Evolutionary conservation across 2,797 vertebrate genomes (phyloP).

Genomic region (Tapirus indicus): DNA sequence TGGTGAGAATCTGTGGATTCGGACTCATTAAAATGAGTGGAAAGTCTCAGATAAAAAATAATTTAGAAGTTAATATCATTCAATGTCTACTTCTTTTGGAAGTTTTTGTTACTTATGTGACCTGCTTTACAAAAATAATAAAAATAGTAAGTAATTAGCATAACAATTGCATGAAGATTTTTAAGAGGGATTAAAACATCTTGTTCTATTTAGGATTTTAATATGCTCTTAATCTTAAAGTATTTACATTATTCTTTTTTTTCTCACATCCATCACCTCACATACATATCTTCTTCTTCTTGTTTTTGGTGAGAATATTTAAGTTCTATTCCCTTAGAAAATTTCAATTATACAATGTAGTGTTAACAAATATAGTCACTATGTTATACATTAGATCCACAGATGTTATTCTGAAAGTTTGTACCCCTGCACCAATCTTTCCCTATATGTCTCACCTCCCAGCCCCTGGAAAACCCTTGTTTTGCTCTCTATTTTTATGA

Average conservation of each 20-base stretch:
- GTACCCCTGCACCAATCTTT: neutral
- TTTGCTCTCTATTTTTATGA: neutral
- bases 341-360: neutral
- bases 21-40: neutral
- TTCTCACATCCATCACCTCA: neutral
- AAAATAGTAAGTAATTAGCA: neutral
- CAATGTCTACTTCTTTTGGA: slow-evolving; percentile 15
- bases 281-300: neutral
- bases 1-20: neutral
- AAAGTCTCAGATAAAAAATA: slow-evolving; percentile 23
- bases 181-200: neutral
- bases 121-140: neutral
- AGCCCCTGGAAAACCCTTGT: neutral
- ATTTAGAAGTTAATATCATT: neutral
- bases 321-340: neutral
- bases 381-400: neutral
- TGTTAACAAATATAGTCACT: neutral
- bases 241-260: neutral
- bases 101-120: neutral
- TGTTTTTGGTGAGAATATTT: neutral
- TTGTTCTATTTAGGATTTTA: neutral
- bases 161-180: neutral
- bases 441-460: neutral
- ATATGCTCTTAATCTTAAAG: slow-evolving; percentile 3
- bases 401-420: neutral